A percentile compares a stretch with the other conserved stretches of the same genome.
phyloP scores from a whole-genome alignment of 1,140 invertebrate species.

The Trypoxylus dichotomus region DNA sequence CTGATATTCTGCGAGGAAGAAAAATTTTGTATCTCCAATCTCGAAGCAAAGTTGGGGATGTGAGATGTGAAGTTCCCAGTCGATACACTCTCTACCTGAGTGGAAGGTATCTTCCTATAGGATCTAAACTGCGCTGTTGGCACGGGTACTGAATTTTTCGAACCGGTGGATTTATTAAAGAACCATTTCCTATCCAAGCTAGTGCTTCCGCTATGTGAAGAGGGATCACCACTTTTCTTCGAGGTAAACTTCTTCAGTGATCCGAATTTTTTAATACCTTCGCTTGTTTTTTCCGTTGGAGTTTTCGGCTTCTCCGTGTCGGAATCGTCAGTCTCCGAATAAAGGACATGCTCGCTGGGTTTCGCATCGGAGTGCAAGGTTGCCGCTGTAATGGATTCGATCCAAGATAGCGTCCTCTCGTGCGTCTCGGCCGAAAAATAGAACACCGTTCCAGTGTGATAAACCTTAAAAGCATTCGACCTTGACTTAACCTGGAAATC shows the following conservation, averaged over 20 bases:
- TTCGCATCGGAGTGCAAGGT: slow-evolving; percentile 61
- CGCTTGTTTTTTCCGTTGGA: slow-evolving; percentile 45
- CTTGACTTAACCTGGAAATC: slow-evolving; percentile 50
- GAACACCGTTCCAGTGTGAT: slow-evolving; percentile 84
- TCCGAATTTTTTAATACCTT: slow-evolving; percentile 59
- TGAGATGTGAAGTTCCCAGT: slow-evolving; percentile 53
- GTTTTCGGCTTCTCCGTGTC: slow-evolving; percentile 60
- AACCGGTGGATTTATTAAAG: slow-evolving; percentile 53
- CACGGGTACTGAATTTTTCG: slow-evolving; percentile 65
- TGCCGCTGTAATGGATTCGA: slow-evolving; percentile 70
- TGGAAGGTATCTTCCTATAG: slow-evolving; percentile 63
- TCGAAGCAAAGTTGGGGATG: slow-evolving; percentile 46
- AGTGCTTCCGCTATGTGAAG: slow-evolving; percentile 53
- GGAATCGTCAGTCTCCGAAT: slow-evolving; percentile 81
- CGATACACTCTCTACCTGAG: slow-evolving; percentile 43
- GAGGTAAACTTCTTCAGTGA: slow-evolving; percentile 68
- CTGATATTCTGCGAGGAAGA: slow-evolving; percentile 45
- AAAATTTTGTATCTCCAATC: slow-evolving; percentile 39
- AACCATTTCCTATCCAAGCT: slow-evolving; percentile 76
- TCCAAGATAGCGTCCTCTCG: slow-evolving; percentile 72
- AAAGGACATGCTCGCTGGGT: slow-evolving; percentile 59
- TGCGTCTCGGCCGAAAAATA: slow-evolving; percentile 85
- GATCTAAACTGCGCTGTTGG: slow-evolving; percentile 77
- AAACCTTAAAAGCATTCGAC: slow-evolving; percentile 81
- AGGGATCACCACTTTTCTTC: slow-evolving; percentile 53